These are phyloP conservation scores for Pyrochroa serraticornis DNA, from an alignment of 2,888 invertebrate genomes.

Conservation along the genomic window DNA sequence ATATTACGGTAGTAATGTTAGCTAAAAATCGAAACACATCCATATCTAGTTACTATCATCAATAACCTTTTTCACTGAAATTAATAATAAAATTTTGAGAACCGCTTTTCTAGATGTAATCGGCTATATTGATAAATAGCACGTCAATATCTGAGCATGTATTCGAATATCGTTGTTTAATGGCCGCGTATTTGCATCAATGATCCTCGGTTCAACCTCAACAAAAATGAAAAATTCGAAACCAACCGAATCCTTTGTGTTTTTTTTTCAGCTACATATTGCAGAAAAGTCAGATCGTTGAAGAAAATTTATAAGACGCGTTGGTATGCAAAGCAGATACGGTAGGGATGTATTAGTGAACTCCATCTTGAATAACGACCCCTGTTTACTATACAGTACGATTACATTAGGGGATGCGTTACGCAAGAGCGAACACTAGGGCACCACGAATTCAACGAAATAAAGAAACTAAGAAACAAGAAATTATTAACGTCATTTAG, in stretches of 20 bases:
- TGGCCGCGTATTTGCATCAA: constrained; percentile 4
- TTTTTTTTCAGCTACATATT: constrained; percentile 18
- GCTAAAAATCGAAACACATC: too few relatives aligned
- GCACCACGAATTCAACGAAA: neutral
- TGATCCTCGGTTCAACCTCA: neutral
- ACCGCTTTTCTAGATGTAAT: neutral
- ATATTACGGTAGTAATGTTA: too few relatives aligned
- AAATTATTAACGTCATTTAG: constrained; percentile 16
- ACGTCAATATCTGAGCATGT: neutral
- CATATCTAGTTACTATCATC: too few relatives aligned
- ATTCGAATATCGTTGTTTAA: neutral
- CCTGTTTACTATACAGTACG: constrained; percentile 24
- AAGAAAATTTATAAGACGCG: constrained; percentile 31
- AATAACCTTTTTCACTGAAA: too few relatives aligned
- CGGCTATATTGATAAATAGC: constrained; percentile 8
- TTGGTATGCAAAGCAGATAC: constrained; percentile 37
- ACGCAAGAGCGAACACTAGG: neutral
- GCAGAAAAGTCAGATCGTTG: constrained; percentile 30
- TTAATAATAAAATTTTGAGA: too few relatives aligned
- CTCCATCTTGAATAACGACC: constrained; percentile 35
- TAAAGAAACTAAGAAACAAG: neutral
- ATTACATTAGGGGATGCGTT: constrained; percentile 18
- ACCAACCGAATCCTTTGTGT: constrained; percentile 7
- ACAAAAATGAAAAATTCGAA: constrained; percentile 6
- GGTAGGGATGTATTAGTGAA: constrained; percentile 33